Evolutionary conservation across 2,113 vertebrate species (phyloP).

Genomic region (Podilymbus podiceps): DNA sequence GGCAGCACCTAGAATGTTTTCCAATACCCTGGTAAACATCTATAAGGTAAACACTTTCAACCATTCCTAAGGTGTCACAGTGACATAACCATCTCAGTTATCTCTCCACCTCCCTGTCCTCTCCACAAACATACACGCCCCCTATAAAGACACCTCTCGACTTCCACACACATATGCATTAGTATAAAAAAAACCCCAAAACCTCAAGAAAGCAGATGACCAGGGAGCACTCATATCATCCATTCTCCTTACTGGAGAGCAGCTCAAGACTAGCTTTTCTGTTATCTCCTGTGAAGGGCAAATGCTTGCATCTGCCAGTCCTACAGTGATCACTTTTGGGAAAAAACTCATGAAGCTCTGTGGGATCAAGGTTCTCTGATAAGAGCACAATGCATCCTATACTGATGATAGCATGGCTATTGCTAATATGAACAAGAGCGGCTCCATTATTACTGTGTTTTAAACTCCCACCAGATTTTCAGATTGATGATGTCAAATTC

Average conservation of each 20-base stretch:
- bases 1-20: neutral
- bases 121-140: neutral
- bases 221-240: neutral
- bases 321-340: neutral
- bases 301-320: neutral
- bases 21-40: neutral
- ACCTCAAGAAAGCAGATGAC: neutral
- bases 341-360: neutral
- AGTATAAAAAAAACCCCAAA: neutral
- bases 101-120: neutral
- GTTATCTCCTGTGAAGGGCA: neutral
- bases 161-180: neutral
- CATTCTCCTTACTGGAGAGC: neutral
- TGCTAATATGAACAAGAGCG: neutral
- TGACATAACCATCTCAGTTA: neutral
- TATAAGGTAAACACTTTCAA: neutral
- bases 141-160: neutral
- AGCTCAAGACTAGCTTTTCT: neutral
- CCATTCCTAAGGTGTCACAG: neutral
- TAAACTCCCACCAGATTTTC: neutral
- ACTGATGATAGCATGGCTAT: neutral
- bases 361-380: neutral
- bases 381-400: neutral
- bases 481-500: fast-evolving
- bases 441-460: neutral